These are phyloP conservation scores for Gallinago solitaria DNA, from an alignment of 2,797 vertebrate genomes.

Conservation along the genomic window DNA sequence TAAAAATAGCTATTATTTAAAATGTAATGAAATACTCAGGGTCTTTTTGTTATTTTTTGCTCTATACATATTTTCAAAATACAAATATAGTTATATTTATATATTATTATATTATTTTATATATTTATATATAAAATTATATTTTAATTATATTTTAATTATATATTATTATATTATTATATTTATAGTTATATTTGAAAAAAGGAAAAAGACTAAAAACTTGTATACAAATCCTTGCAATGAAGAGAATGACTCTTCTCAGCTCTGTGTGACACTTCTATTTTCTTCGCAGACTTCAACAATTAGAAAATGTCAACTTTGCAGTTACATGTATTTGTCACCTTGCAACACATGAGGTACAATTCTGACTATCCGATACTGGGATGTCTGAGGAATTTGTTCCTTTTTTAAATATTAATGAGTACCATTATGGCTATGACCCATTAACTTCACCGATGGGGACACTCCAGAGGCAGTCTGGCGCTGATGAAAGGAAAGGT, in stretches of 20 bases:
- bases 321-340: not conserved
- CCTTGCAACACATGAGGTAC: not conserved
- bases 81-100: not conserved
- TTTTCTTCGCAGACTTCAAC: not conserved
- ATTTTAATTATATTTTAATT: too few species aligned
- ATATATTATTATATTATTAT: too few species aligned
- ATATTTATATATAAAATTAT: too few species aligned
- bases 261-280: not conserved
- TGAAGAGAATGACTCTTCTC: not conserved
- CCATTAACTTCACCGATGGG: not conserved
- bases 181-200: not conserved
- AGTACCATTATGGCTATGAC: not conserved
- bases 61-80: not conserved
- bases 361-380: not conserved
- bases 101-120: too few species aligned
- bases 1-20: not conserved
- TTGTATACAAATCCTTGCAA: not conserved
- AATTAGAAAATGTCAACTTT: not conserved
- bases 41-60: not conserved
- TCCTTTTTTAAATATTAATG: not conserved
- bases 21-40: not conserved
- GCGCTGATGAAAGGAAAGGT: slow-evolving; percentile 17
- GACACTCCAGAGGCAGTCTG: not conserved
- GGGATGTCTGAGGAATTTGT: not conserved
- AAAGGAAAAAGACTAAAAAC: not conserved